Conservation (phyloP, 1,140 invertebrate species). For the Diorhabda sublineata region DNA sequence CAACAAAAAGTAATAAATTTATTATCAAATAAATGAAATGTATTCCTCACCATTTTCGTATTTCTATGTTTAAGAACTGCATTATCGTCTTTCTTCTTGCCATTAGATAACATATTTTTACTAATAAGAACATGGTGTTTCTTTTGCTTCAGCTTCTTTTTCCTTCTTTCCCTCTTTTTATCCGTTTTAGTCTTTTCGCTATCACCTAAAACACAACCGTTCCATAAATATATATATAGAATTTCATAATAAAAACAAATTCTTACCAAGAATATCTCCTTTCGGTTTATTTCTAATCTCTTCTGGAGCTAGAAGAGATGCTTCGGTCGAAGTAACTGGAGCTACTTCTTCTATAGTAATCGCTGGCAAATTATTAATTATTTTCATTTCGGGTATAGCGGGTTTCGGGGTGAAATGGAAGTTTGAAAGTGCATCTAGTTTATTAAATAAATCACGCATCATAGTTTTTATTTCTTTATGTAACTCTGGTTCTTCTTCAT, state of each 20-base stretch:
- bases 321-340: slow-evolving; percentile 79
- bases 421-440: slow-evolving; percentile 90
- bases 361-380: slow-evolving; percentile 87
- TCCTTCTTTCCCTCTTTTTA: slow-evolving; percentile 81
- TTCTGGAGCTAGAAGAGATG: slow-evolving; percentile 85
- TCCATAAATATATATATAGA: no score
- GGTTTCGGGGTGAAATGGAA: slow-evolving; percentile 91
- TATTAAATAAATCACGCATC: slow-evolving; percentile 76
- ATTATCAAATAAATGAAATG: neutral
- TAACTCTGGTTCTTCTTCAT: slow-evolving; percentile 65
- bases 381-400: slow-evolving; percentile 81
- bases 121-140: slow-evolving; percentile 55
- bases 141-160: slow-evolving; percentile 78
- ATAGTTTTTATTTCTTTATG: slow-evolving; percentile 71
- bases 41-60: slow-evolving; percentile 52
- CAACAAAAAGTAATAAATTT: slow-evolving; percentile 14
- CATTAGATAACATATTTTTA: slow-evolving; percentile 54
- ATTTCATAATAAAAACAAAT: no score
- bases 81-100: slow-evolving; percentile 52
- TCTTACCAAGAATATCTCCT: slow-evolving; percentile 64
- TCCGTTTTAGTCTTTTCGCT: slow-evolving; percentile 81
- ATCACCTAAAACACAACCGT: slow-evolving; percentile 57
- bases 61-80: slow-evolving; percentile 62
- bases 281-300: slow-evolving; percentile 81
- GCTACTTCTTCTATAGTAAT: slow-evolving; percentile 95